phyloP scores from a whole-genome alignment of 2,113 vertebrate genomes.

The Sialia sialis region DNA sequence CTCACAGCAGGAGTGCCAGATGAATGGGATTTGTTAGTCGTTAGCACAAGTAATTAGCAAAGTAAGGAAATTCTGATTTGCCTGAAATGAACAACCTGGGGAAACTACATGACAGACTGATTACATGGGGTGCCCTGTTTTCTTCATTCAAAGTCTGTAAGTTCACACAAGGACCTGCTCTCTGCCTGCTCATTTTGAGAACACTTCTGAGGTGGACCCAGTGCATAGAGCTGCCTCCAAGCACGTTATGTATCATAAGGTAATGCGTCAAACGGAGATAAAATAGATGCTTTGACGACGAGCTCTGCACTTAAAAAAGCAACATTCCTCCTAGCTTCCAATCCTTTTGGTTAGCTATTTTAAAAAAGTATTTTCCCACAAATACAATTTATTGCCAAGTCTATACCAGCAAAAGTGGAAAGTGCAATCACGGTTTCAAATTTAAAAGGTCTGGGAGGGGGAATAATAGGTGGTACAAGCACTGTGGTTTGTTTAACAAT shows the following conservation, averaged over 20 bases:
- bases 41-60: neutral
- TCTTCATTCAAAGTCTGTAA: neutral
- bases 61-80: neutral
- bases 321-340: neutral
- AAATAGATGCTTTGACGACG: slow-evolving; percentile 20
- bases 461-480: neutral
- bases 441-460: neutral
- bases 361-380: neutral
- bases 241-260: neutral
- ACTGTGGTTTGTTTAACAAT: neutral
- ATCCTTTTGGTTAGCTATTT: neutral
- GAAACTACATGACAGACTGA: neutral
- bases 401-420: neutral
- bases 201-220: neutral
- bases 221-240: neutral
- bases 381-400: neutral
- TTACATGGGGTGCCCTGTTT: neutral
- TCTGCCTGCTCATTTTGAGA: neutral
- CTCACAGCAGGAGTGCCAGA: neutral
- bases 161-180: neutral
- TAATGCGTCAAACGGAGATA: neutral
- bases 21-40: neutral
- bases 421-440: neutral
- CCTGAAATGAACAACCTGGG: neutral
- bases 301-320: neutral